phyloP scores from a whole-genome alignment of 2,888 invertebrate species.

The Cheilosia pagana region DNA sequence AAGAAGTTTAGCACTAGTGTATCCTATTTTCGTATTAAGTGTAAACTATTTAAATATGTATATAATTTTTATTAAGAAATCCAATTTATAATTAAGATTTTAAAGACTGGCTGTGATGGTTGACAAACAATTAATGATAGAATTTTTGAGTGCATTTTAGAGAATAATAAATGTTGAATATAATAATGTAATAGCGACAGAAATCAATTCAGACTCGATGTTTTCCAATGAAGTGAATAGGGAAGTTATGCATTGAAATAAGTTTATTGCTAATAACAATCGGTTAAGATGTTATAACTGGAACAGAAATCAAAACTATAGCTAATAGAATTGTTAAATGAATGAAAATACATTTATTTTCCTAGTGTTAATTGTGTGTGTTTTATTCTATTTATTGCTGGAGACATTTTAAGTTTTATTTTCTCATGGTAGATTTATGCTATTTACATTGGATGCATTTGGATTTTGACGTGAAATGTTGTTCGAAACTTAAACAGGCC shows the following conservation, averaged over 20 bases:
- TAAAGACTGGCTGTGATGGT: conserved; percentile 69
- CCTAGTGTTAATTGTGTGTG: neutral
- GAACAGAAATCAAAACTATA: conserved; percentile 29
- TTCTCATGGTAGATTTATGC: too few relatives aligned
- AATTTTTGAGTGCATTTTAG: conserved; percentile 56
- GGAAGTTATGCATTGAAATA: conserved; percentile 19
- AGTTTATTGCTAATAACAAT: conserved; percentile 37
- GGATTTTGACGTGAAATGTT: too few relatives aligned
- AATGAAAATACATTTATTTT: conserved; percentile 44
- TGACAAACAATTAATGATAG: conserved; percentile 56
- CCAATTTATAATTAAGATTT: conserved; percentile 26
- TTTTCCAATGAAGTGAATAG: conserved; percentile 14
- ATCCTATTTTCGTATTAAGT: conserved; percentile 8
- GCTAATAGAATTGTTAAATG: conserved; percentile 27
- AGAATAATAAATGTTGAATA: conserved; percentile 18
- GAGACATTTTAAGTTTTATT: too few relatives aligned
- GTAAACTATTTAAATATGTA: conserved; percentile 21
- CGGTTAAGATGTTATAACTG: conserved; percentile 17
- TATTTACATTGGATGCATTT: too few relatives aligned
- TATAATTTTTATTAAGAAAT: conserved; percentile 21
- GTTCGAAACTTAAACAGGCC: too few relatives aligned
- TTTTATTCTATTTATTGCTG: neutral
- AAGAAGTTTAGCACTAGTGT: conserved; percentile 34
- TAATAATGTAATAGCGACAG: neutral
- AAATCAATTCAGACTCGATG: neutral